These are phyloP conservation scores for Lithobates sylvaticus DNA, from an alignment of 2,797 vertebrate genomes.

Conservation along the genomic window DNA sequence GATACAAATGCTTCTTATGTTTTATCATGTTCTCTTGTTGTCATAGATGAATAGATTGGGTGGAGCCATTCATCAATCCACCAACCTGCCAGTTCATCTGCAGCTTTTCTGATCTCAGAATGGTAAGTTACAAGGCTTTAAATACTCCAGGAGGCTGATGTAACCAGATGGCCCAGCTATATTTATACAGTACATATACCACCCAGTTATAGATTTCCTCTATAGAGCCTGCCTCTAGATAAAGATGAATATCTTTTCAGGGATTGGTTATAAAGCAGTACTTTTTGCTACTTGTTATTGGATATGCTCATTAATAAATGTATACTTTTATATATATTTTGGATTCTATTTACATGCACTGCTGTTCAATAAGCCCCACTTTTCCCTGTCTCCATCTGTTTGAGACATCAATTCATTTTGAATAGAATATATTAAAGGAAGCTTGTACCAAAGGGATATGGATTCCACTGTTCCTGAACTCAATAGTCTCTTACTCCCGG, in stretches of 20 bases:
- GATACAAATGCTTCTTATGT: background rate
- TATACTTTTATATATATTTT: too few relatives aligned
- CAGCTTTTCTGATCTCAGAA: background rate
- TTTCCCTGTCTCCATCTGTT: too few relatives aligned
- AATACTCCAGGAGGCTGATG: too few relatives aligned
- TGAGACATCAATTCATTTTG: too few relatives aligned
- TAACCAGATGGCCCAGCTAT: too few relatives aligned
- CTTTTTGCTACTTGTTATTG: too few relatives aligned
- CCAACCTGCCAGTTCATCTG: background rate
- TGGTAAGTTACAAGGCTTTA: background rate
- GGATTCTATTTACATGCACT: too few relatives aligned
- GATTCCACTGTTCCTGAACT: background rate
- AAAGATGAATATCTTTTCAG: background rate
- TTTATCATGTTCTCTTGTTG: background rate
- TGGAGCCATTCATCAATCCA: background rate
- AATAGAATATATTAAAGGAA: too few relatives aligned
- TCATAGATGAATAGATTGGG: background rate
- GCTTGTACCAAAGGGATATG: background rate
- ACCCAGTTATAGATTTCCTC: background rate
- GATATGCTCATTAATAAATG: too few relatives aligned
- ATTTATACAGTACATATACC: background rate
- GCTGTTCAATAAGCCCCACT: too few relatives aligned
- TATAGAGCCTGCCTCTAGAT: background rate
- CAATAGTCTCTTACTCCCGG: too few relatives aligned
- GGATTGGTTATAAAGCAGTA: too few relatives aligned